Percentiles rank a stretch among this genome's conserved stretches.
These are phyloP conservation scores for Azemiops feae DNA, from an alignment of 2,113 vertebrate genomes.

Conservation along the genomic window DNA sequence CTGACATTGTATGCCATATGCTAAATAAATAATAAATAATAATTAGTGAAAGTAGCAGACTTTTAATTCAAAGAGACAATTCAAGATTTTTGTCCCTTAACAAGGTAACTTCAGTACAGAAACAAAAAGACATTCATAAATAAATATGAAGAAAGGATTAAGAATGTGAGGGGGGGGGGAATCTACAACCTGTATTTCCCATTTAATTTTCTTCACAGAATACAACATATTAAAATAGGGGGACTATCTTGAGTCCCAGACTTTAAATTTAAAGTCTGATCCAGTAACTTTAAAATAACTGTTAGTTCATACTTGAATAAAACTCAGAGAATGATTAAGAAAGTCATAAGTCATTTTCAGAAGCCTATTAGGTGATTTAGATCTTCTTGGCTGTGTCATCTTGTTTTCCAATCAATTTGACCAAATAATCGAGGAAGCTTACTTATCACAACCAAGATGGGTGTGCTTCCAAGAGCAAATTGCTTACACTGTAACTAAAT, in stretches of 20 bases:
- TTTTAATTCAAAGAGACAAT: not conserved
- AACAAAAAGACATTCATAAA: not conserved
- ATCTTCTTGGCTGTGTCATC: not conserved
- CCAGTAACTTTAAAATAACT: not conserved
- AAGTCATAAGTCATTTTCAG: not conserved
- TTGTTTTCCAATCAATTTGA: constrained; percentile 3
- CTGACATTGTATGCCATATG: not conserved
- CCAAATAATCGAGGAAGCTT: not conserved
- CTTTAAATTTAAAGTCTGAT: not conserved
- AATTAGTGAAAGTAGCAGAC: not conserved
- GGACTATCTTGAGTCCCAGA: not conserved
- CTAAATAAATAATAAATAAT: not conserved
- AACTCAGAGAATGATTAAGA: not conserved
- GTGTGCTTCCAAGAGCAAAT: not conserved
- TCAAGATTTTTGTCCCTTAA: not conserved
- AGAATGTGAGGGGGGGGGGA: not conserved
- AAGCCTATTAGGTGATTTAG: not conserved
- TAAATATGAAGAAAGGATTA: not conserved
- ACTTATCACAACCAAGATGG: constrained; percentile 12
- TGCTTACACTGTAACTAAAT: not conserved
- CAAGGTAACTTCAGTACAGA: not conserved
- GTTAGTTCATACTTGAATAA: not conserved
- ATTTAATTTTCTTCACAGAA: not conserved
- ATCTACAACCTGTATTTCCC: rapidly evolving
- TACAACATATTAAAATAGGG: not conserved